Conservation (phyloP, 2,888 invertebrate genomes). For the Limulus polyphemus region DNA sequence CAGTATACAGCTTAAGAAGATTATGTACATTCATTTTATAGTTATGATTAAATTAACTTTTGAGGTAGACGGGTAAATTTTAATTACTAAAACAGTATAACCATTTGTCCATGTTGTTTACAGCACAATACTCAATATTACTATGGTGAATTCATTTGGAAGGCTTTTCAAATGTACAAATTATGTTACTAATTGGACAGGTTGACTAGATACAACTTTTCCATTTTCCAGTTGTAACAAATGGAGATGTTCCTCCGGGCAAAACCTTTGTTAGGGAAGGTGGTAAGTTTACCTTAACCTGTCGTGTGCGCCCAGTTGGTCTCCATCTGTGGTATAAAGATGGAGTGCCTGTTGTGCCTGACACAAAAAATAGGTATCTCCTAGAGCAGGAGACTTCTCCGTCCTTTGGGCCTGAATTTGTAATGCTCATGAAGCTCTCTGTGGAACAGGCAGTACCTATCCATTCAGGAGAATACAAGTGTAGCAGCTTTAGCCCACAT, state of each 20-base stretch:
- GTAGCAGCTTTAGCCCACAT: constrained; percentile 15
- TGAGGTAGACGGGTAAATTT: too few species aligned
- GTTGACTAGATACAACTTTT: not conserved
- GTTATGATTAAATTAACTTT: too few species aligned
- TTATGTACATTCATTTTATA: too few species aligned
- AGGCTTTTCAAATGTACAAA: too few species aligned
- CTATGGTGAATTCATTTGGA: too few species aligned
- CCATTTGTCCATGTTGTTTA: too few species aligned
- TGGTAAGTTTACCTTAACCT: constrained; percentile 17
- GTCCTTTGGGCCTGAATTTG: constrained; percentile 4
- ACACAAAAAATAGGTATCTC: constrained; percentile 16
- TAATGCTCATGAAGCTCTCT: constrained; percentile 14
- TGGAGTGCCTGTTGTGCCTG: constrained; percentile 17
- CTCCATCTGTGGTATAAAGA: constrained; percentile 23
- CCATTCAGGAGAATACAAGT: constrained; percentile 23
- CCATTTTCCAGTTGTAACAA: constrained; percentile 12
- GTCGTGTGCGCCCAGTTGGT: constrained; percentile 13
- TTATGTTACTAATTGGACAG: not conserved
- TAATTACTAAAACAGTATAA: too few species aligned
- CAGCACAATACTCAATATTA: too few species aligned
- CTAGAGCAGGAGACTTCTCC: constrained; percentile 12
- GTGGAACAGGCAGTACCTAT: constrained; percentile 18
- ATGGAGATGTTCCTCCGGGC: constrained; percentile 8
- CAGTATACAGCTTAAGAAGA: too few species aligned
- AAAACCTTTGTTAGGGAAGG: constrained; percentile 17